Evolutionary conservation across 2,888 invertebrate genomes (phyloP).

Genomic region (Willowsia nigromaculata): DNA sequence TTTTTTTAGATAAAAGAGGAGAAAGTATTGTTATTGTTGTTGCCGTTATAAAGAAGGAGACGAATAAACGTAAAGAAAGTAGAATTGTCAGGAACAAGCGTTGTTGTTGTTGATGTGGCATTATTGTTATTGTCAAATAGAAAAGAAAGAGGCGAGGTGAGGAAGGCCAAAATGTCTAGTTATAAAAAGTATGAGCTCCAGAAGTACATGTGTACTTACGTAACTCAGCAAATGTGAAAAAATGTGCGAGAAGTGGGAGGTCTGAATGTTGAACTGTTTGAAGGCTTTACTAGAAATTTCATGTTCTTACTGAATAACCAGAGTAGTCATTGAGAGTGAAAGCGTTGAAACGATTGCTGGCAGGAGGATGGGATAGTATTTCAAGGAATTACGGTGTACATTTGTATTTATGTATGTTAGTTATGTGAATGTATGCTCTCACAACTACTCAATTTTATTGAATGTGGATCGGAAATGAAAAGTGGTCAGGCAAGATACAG

Average conservation of each 20-base stretch:
- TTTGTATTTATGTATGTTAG: neutral
- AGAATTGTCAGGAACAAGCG: slow-evolving; percentile 47
- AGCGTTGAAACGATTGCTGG: neutral
- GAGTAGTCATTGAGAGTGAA: neutral
- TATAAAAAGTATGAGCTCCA: neutral
- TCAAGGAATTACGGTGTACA: neutral
- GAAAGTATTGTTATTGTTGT: slow-evolving; percentile 5
- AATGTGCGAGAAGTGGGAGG: neutral
- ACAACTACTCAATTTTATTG: neutral
- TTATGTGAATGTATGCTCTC: neutral
- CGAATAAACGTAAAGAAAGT: neutral
- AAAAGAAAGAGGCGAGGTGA: slow-evolving; percentile 14
- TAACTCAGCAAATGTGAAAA: neutral
- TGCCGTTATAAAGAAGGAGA: neutral
- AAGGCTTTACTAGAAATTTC: neutral
- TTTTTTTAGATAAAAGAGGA: neutral
- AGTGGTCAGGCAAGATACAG: neutral
- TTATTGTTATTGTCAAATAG: slow-evolving; percentile 39
- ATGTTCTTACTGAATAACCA: neutral
- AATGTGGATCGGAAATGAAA: slow-evolving; percentile 10
- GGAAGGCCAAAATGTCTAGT: neutral
- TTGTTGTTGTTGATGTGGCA: slow-evolving; percentile 31
- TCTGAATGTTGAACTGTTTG: neutral
- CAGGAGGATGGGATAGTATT: neutral
- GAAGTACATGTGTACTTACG: neutral